phyloP scores from a whole-genome alignment of 2,113 vertebrate species.

The Oryctolagus cuniculus region DNA sequence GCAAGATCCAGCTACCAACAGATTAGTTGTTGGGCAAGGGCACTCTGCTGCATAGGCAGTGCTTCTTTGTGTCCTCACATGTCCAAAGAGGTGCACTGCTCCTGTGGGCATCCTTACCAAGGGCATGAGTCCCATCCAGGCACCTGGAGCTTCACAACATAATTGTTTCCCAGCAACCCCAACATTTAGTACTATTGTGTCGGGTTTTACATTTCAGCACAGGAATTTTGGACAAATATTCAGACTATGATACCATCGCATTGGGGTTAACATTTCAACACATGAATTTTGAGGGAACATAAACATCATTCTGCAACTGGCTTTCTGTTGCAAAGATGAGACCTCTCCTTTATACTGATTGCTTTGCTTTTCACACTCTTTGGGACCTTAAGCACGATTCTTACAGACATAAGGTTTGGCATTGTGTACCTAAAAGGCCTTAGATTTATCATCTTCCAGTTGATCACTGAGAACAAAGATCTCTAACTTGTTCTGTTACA shows the following conservation, averaged over 20 bases:
- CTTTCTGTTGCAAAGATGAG: neutral
- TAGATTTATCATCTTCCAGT: neutral
- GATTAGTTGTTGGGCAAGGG: neutral
- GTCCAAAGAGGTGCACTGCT: neutral
- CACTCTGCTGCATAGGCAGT: no score
- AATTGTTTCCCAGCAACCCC: accelerated
- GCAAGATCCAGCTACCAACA: neutral
- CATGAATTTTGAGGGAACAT: no score
- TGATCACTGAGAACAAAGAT: neutral
- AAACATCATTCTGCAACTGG: neutral
- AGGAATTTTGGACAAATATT: neutral
- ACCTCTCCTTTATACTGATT: neutral
- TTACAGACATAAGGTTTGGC: neutral
- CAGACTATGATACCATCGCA: no score
- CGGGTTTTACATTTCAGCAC: neutral
- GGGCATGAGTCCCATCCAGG: neutral
- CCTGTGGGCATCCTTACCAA: neutral
- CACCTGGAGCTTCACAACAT: no score
- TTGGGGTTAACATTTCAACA: no score
- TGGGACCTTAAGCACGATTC: neutral
- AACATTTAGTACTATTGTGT: neutral
- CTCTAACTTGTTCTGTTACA: neutral
- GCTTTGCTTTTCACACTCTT: neutral
- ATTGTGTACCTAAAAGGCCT: neutral
- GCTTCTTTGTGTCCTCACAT: neutral